Base-by-base conservation (phyloP, 2,888 invertebrate species). In the Furcula furcula region DNA sequence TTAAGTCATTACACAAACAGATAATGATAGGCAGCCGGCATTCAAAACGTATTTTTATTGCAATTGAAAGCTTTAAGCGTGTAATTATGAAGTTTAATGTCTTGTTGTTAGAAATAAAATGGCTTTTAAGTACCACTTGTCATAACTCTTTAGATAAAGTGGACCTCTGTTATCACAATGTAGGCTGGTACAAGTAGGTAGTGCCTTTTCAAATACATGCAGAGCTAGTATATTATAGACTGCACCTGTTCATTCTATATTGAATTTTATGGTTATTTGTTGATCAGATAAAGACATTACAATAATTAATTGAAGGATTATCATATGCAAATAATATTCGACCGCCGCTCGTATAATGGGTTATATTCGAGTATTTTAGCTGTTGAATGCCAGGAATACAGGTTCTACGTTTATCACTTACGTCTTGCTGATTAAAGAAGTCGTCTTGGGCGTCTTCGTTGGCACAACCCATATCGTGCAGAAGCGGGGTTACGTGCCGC, bases 361-460 rank as follows among this genome's bases (percentile, higher is more conserved):
- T n/a, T n/a, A n/a, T n/a, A n/a, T n/a, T n/a, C n/a, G n/a, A n/a
- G n/a, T n/a, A n/a, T n/a, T n/a, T n/a, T n/a, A n/a, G n/a, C n/a
- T n/a, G n/a, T n/a, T n/a, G n/a, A n/a, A n/a, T n/a, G n/a, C n/a
- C n/a, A n/a, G n/a, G n/a, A n/a, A n/a, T n/a, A n/a, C n/a, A 13
- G 3, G 12, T n/a, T 31, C 26, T 38, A 46, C 40, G 36, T 37
- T 36, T 44, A 54, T 54, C 42, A 88, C 90, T 90, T 81, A 91
- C 91, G 68, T 91, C 91, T 76, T 91, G 91, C 52, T 90, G 90
- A 64, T 81, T 86, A 77, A 91, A 90, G 79, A 90, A 91, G 76
- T 91, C 90, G 54, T 90, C 89, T 62, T 90, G 90, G 51, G 85
- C 83, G 53, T 89, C 90, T 66, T 87, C 88, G 57, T 77, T 84